Evolutionary conservation across 2,797 vertebrate species (phyloP), one percentile per base, ranked within the genome.

Genomic region (Menidia menidia): DNA sequence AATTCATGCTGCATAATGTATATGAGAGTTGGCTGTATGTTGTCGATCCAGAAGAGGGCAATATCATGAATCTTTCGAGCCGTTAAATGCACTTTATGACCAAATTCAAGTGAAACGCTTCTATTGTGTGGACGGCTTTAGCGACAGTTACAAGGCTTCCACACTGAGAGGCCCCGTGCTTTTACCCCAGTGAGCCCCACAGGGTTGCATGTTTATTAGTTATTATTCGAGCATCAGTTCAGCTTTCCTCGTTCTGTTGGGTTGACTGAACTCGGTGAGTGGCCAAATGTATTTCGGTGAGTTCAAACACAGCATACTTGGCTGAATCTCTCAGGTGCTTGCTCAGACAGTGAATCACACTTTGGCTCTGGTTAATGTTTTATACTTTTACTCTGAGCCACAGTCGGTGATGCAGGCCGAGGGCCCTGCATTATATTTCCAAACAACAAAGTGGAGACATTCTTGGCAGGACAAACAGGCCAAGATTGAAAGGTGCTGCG

Each of bases 21-120:
- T 7, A 39, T 7, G 14, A 65, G 31, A 18, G 18, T 60, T 18
- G 77, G 73, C 56, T 73, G 41, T 84, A 8, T 81, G 74, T 59
- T 19, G 42, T 71, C 64, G 58, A 78, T 60, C 86, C 83, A 85
- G 72, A 78, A 84, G 75, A 86, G 77, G 79, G 84, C 85, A 78
- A 84, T 68, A 67, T 52, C 14, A 30, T 60, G 41, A 73, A 48
- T 48, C 62, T 65, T 30, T 9, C 25, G 35, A 48, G 15, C 6
- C 31, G 50, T 13, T 6, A 13, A 47, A 53, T 53, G 62, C 44
- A 61, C 25, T 32, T 73, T 33, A 35, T 39, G 8, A 57, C 8
- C 64, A 14, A 65, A 14, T 45, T 50, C 15, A 4, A 19, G 31
- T 53, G 25, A 3, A 74, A 56, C 52, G 32, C 57, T 35, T 50